These are phyloP conservation scores for Steinernema feltiae DNA, from an alignment of 1,140 invertebrate genomes.

Conservation along the genomic window DNA sequence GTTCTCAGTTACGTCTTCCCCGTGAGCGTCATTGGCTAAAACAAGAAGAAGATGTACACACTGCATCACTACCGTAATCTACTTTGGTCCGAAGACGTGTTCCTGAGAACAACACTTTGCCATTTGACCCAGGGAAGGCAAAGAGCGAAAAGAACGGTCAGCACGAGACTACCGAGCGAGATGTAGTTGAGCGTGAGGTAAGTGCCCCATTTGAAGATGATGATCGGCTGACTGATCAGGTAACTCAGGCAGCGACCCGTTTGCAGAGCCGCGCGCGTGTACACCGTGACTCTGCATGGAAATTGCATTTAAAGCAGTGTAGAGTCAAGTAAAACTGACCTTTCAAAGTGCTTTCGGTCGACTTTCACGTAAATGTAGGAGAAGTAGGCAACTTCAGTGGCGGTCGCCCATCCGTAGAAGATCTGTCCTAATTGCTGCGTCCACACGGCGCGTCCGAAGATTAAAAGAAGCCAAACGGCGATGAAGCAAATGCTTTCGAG, in stretches of 20 bases:
- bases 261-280: constrained; percentile 69
- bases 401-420: constrained; percentile 62
- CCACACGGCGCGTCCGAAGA: constrained; percentile 55
- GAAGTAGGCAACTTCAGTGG: constrained; percentile 82
- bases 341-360: constrained; percentile 66
- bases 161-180: constrained; percentile 66
- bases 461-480: constrained; percentile 67
- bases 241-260: constrained; percentile 70
- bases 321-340: constrained; percentile 18
- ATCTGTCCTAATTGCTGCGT: constrained; percentile 49
- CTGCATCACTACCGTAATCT: not conserved
- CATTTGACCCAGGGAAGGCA: constrained; percentile 71
- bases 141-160: constrained; percentile 71
- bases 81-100: constrained; percentile 23
- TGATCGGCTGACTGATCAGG: constrained; percentile 66
- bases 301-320: not conserved
- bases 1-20: not conserved
- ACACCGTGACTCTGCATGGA: constrained; percentile 67
- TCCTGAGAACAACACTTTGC: constrained; percentile 68
- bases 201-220: constrained; percentile 65
- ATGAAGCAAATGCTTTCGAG: constrained; percentile 67
- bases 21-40: constrained; percentile 11
- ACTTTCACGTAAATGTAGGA: constrained; percentile 91
- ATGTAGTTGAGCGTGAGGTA: constrained; percentile 70
- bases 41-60: not conserved